Conservation (phyloP, 2,797 vertebrate species). For the Geotrypetes seraphini region DNA sequence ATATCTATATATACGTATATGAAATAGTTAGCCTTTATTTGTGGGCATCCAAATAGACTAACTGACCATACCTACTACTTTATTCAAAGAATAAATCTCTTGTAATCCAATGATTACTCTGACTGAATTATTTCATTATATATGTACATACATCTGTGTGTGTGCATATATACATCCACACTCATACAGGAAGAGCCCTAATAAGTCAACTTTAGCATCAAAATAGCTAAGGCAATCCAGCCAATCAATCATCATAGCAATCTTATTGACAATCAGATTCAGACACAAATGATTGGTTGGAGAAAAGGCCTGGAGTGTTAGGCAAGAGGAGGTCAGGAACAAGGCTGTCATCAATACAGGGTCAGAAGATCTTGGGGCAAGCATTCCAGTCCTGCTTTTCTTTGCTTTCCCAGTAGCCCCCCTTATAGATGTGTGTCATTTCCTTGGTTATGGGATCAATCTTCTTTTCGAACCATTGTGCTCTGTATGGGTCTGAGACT, state of each 20-base stretch:
- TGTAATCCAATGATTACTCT: too few relatives aligned
- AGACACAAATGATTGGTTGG: constrained; percentile 40
- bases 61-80: too few relatives aligned
- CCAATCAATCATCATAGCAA: constrained; percentile 40
- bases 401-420: constrained; percentile 91
- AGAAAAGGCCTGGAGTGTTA: constrained; percentile 35
- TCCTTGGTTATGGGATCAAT: constrained; percentile 76
- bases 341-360: constrained; percentile 1
- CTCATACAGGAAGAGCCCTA: constrained; percentile 7
- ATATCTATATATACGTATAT: too few relatives aligned
- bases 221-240: constrained; percentile 48
- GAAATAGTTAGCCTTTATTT: too few relatives aligned
- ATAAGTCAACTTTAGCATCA: constrained; percentile 17
- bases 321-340: constrained; percentile 17
- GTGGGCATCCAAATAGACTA: too few relatives aligned
- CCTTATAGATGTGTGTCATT: constrained; percentile 73
- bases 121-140: too few relatives aligned
- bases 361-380: constrained; percentile 87
- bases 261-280: constrained; percentile 40
- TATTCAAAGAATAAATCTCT: too few relatives aligned
- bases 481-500: constrained; percentile 76
- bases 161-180: constrained; percentile 11
- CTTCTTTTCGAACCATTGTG: constrained; percentile 80
- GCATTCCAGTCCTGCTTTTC: constrained; percentile 73
- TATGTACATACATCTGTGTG: too few relatives aligned